A percentile compares a stretch with the other conserved stretches of the same genome.
These are phyloP conservation scores for Camelus bactrianus DNA, from an alignment of 2,113 vertebrate species.

Conservation along the genomic window DNA sequence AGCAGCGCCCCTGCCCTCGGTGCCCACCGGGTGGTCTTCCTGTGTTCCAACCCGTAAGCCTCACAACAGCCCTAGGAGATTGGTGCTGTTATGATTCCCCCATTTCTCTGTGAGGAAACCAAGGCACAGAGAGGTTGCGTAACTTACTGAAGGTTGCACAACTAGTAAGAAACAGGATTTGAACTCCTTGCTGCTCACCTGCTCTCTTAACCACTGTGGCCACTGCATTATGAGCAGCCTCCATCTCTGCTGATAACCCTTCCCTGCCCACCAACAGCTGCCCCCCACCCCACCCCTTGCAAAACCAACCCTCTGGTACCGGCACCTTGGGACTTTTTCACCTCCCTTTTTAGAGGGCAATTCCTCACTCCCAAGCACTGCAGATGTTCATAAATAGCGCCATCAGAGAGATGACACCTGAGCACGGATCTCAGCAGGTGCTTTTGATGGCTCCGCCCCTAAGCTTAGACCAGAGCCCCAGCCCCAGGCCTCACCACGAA, in stretches of 20 bases:
- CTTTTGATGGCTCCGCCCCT: neutral
- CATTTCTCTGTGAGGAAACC: neutral
- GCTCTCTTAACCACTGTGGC: neutral
- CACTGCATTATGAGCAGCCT: neutral
- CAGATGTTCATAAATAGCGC: neutral
- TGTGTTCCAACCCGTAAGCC: neutral
- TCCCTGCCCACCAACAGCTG: neutral
- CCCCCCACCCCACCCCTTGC: neutral
- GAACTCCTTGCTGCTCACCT: neutral
- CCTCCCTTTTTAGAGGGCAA: neutral
- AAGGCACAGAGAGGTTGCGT: neutral
- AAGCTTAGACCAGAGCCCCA: neutral
- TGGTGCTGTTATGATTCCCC: neutral
- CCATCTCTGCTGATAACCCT: neutral
- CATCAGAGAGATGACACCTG: neutral
- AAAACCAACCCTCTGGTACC: neutral
- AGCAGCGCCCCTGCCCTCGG: too few relatives aligned
- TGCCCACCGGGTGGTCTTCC: accelerated
- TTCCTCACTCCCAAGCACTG: neutral
- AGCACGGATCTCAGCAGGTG: neutral
- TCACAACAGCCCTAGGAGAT: neutral
- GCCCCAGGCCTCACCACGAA: neutral
- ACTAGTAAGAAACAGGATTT: neutral
- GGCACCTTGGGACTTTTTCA: neutral
- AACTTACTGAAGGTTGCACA: neutral